These are phyloP conservation scores for Notothenia coriiceps DNA, from an alignment of 2,113 vertebrate species.

Conservation along the genomic window DNA sequence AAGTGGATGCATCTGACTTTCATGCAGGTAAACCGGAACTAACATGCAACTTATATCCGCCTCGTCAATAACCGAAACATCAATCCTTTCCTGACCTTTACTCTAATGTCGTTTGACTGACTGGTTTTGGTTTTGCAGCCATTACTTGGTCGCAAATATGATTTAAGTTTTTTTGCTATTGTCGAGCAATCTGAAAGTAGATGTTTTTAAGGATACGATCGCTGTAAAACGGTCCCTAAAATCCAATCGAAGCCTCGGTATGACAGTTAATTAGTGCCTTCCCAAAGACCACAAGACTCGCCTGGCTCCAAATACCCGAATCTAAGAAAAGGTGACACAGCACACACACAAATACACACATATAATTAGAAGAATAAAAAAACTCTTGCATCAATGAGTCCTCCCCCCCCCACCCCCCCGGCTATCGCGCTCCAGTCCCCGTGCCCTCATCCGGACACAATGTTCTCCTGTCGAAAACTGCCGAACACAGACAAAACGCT, in stretches of 20 bases:
- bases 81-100: neutral
- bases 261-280: slow-evolving; percentile 26
- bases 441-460: slow-evolving; percentile 74
- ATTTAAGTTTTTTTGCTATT: neutral
- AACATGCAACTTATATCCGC: neutral
- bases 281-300: slow-evolving; percentile 23
- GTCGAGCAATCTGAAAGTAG: neutral
- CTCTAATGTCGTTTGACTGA: neutral
- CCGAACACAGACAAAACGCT: slow-evolving; percentile 80
- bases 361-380: slow-evolving; percentile 23
- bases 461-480: slow-evolving; percentile 81
- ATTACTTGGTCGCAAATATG: neutral
- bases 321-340: slow-evolving; percentile 21
- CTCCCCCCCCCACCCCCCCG: slow-evolving; percentile 45
- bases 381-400: slow-evolving; percentile 47
- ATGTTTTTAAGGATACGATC: neutral
- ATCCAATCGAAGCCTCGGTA: slow-evolving; percentile 17
- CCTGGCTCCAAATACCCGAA: slow-evolving; percentile 29
- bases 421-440: slow-evolving; percentile 47
- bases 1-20: neutral
- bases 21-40: neutral
- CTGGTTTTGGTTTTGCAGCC: neutral
- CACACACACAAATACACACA: neutral
- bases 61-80: neutral
- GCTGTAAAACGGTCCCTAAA: slow-evolving; percentile 5